These are phyloP conservation scores for Zaprionus obscuricornis DNA, from an alignment of 2,888 invertebrate genomes.

Conservation along the genomic window DNA sequence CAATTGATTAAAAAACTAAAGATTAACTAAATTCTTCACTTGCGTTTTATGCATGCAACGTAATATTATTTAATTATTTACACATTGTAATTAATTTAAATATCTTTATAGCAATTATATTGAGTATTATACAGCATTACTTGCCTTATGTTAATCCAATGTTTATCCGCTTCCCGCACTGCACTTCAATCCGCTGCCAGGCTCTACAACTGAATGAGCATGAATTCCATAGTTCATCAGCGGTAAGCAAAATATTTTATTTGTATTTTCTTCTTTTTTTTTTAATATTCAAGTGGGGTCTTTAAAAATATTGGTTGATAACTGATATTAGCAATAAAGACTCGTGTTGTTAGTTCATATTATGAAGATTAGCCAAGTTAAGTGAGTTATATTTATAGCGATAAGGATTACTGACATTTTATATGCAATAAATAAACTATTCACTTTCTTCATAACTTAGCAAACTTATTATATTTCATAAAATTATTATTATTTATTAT, in stretches of 20 bases:
- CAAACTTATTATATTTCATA: too few species aligned
- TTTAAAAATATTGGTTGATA: slow-evolving; percentile 54
- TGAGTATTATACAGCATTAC: background rate
- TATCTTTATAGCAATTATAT: too few species aligned
- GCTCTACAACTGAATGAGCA: slow-evolving; percentile 40
- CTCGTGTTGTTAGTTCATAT: slow-evolving; percentile 37
- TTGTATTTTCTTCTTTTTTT: too few species aligned
- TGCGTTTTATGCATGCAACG: background rate
- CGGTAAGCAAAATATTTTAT: slow-evolving; percentile 16
- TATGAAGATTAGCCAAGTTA: slow-evolving; percentile 53
- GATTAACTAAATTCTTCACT: slow-evolving; percentile 22
- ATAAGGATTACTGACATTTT: slow-evolving; percentile 57
- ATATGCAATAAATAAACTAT: background rate
- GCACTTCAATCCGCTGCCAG: slow-evolving; percentile 27
- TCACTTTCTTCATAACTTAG: background rate
- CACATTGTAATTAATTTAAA: background rate
- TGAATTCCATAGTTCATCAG: background rate
- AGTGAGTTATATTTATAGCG: slow-evolving; percentile 42
- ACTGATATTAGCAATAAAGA: slow-evolving; percentile 25
- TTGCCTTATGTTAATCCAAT: background rate
- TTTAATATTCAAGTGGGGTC: slow-evolving; percentile 54
- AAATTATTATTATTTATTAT: too few species aligned
- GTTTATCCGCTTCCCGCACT: slow-evolving; percentile 3
- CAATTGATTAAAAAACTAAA: slow-evolving; percentile 25
- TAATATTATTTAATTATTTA: background rate